phyloP scores from a whole-genome alignment of 2,113 vertebrate genomes.

The Malurus cyaneus region DNA sequence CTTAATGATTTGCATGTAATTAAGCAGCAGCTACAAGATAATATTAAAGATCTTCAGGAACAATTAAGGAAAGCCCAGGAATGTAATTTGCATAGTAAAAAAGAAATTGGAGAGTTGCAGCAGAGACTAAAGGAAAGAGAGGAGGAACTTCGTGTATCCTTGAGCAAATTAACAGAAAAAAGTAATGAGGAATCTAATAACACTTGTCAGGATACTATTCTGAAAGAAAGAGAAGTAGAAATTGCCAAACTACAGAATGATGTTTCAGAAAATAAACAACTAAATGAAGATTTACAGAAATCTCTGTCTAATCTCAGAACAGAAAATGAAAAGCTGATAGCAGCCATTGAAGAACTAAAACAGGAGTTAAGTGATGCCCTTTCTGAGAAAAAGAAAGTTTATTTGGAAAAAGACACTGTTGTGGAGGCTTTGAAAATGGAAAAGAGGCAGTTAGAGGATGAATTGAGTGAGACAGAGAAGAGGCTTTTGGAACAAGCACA shows the following conservation, averaged over 20 bases:
- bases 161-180: conserved; percentile 60
- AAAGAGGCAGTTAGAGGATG: conserved; percentile 81
- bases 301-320: conserved; percentile 81
- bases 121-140: conserved; percentile 77
- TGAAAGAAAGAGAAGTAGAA: conserved; percentile 76
- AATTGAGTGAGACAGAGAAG: conserved; percentile 78
- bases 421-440: conserved; percentile 85
- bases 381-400: conserved; percentile 68
- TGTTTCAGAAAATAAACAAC: conserved; percentile 74
- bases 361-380: conserved; percentile 77
- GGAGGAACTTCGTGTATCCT: conserved; percentile 68
- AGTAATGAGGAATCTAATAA: conserved; percentile 20
- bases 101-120: conserved; percentile 77
- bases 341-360: conserved; percentile 71
- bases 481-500: conserved; percentile 75
- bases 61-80: conserved; percentile 78
- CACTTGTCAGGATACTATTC: conserved; percentile 35
- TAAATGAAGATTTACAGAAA: conserved; percentile 77
- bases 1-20: conserved; percentile 84
- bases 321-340: conserved; percentile 80
- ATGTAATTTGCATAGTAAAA: conserved; percentile 64
- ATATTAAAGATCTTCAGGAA: conserved; percentile 78
- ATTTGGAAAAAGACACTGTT: conserved; percentile 81
- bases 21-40: conserved; percentile 82
- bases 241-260: conserved; percentile 75